These are phyloP conservation scores for Panzeria rudis DNA, from an alignment of 2,888 invertebrate genomes.

Conservation along the genomic window DNA sequence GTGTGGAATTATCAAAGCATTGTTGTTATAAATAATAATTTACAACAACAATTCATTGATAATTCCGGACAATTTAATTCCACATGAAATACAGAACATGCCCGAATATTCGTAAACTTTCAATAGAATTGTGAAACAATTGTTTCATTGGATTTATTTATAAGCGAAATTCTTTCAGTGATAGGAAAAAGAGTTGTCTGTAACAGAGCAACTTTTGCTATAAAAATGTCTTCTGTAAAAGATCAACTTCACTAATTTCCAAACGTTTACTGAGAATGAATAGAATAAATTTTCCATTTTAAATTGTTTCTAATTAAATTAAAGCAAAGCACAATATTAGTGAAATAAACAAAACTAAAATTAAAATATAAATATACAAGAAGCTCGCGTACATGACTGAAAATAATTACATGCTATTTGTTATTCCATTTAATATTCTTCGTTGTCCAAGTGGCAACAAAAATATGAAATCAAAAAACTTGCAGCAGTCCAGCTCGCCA, in stretches of 20 bases:
- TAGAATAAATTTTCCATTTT: slow-evolving; percentile 13
- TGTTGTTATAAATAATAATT: no score
- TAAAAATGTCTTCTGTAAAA: background rate
- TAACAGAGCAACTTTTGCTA: background rate
- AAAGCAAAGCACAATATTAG: background rate
- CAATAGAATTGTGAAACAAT: no score
- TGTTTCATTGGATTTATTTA: no score
- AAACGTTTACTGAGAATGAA: background rate
- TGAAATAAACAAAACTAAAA: background rate
- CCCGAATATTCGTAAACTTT: no score
- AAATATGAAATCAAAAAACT: slow-evolving; percentile 11
- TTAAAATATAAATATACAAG: background rate
- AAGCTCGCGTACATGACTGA: background rate
- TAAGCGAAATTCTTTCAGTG: no score
- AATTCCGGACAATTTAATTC: no score
- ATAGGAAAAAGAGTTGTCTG: background rate
- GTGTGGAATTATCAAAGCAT: no score
- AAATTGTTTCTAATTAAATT: slow-evolving; percentile 12
- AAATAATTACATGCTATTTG: background rate
- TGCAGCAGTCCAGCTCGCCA: slow-evolving; percentile 29
- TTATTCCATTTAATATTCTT: background rate
- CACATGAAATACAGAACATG: no score
- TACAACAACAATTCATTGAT: no score
- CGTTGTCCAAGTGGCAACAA: slow-evolving; percentile 1
- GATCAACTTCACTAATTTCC: background rate